Evolutionary conservation across 92 coral and sea anemone species (phyloP).

Genomic region (Blastomussa wellsi): DNA sequence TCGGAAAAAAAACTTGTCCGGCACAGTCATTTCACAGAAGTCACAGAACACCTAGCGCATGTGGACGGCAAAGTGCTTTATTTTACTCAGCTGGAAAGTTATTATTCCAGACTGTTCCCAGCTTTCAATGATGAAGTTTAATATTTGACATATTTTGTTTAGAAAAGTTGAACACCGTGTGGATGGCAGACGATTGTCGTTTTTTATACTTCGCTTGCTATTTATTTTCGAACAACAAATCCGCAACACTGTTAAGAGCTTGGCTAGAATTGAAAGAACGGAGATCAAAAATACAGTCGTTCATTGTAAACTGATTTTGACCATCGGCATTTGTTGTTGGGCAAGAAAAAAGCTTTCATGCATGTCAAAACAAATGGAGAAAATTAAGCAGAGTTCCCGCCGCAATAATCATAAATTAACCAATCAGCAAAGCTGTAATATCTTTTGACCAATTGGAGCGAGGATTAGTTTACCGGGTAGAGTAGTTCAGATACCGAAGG

Average conservation of each 20-base stretch:
- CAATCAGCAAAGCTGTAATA: slow-evolving; percentile 25
- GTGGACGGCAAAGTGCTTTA: background rate
- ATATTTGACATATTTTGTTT: background rate
- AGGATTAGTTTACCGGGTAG: background rate
- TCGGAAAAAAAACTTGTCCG: too few species aligned
- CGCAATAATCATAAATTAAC: slow-evolving; percentile 3
- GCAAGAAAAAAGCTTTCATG: slow-evolving; percentile 9
- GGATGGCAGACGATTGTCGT: background rate
- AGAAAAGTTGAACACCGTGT: background rate
- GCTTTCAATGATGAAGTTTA: background rate
- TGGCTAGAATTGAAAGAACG: background rate
- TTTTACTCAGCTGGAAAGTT: background rate
- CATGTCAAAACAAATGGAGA: background rate
- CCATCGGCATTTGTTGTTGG: background rate
- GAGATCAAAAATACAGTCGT: background rate
- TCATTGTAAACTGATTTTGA: background rate
- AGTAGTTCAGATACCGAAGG: slow-evolving; percentile 40
- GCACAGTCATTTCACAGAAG: background rate
- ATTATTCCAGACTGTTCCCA: background rate
- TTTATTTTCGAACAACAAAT: background rate
- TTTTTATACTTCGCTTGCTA: background rate
- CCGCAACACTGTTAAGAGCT: background rate
- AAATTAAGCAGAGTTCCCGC: slow-evolving; percentile 31
- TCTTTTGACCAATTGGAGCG: slow-evolving; percentile 15
- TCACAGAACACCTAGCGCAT: background rate